Conservation (phyloP, 2,113 vertebrate genomes). For the Guaruba guarouba region DNA sequence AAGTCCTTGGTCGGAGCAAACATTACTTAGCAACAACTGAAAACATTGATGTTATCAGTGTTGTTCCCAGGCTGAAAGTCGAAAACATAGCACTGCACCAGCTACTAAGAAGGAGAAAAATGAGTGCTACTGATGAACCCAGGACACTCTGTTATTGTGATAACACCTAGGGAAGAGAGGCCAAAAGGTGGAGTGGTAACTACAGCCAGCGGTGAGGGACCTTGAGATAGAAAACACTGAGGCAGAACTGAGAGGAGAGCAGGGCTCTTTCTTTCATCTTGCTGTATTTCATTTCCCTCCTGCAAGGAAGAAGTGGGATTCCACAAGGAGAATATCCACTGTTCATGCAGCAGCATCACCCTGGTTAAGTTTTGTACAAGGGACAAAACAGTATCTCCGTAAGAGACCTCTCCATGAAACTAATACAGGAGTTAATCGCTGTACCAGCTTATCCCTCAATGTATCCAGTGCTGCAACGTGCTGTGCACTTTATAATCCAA, state of each 20-base stretch:
- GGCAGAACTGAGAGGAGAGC: neutral
- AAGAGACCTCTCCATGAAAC: conserved; percentile 74
- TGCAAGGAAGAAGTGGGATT: neutral
- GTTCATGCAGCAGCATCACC: conserved; percentile 79
- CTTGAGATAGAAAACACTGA: neutral
- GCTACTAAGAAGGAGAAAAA: too few species aligned
- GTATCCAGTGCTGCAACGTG: conserved; percentile 74
- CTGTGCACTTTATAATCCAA: conserved; percentile 75
- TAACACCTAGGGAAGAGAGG: neutral
- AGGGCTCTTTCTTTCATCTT: neutral
- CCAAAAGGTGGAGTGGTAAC: neutral
- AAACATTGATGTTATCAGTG: too few species aligned
- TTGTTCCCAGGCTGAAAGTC: too few species aligned
- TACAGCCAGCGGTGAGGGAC: neutral
- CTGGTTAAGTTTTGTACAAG: conserved; percentile 49
- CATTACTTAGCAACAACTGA: too few species aligned
- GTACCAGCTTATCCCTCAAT: conserved; percentile 61
- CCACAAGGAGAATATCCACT: conserved; percentile 70
- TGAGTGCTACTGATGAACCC: too few species aligned
- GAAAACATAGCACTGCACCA: too few species aligned
- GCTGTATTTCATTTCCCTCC: neutral
- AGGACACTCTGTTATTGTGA: neutral
- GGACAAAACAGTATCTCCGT: conserved; percentile 28
- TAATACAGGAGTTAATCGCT: conserved; percentile 67
- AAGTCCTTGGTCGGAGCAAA: too few species aligned